These are phyloP conservation scores for Temnothorax longispinosus DNA, from an alignment of 1,140 invertebrate genomes.

Conservation along the genomic window DNA sequence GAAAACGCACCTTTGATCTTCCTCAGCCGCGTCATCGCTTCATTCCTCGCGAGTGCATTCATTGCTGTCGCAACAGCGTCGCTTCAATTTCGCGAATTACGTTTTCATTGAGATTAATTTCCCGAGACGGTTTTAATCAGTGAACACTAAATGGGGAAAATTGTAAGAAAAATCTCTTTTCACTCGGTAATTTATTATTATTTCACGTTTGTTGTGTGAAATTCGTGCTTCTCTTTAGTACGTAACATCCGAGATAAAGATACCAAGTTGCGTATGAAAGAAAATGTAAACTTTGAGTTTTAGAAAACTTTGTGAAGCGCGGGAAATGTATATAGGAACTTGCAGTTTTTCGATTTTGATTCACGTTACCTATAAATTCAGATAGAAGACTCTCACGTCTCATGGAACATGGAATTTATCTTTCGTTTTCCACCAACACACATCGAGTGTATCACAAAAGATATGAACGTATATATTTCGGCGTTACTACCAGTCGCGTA, in stretches of 20 bases:
- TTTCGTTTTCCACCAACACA: slow-evolving; percentile 4
- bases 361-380: slow-evolving; percentile 36
- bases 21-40: background rate
- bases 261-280: background rate
- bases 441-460: background rate
- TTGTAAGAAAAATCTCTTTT: background rate
- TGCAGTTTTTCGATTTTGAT: slow-evolving; percentile 13
- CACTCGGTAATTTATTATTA: background rate
- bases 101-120: slow-evolving; percentile 11
- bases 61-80: slow-evolving; percentile 16
- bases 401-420: slow-evolving; percentile 38
- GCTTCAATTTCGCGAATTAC: slow-evolving; percentile 33
- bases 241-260: background rate
- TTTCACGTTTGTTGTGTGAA: background rate
- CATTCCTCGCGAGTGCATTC: slow-evolving; percentile 17
- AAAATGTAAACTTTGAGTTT: background rate
- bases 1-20: slow-evolving; percentile 40
- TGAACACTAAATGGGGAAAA: background rate
- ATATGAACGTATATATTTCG: background rate
- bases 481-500: background rate
- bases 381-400: background rate
- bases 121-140: slow-evolving; percentile 4
- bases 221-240: background rate
- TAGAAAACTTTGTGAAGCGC: background rate
- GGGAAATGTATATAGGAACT: slow-evolving; percentile 5